Conservation (phyloP, 2,113 vertebrate genomes). For the Tonatia bakeri region DNA sequence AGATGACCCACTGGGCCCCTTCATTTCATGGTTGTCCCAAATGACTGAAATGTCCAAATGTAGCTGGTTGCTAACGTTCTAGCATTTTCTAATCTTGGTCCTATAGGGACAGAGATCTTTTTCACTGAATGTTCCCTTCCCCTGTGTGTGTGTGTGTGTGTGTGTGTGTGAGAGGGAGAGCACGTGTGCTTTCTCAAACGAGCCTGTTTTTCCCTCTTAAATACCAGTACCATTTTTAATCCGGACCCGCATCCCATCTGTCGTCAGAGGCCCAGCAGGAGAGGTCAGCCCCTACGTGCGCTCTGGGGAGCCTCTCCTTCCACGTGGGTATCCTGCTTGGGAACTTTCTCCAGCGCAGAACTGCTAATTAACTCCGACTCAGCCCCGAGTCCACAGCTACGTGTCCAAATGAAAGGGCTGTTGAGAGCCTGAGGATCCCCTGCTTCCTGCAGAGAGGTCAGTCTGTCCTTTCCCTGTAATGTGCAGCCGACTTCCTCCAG, state of each 20-base stretch:
- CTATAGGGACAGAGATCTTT: not conserved
- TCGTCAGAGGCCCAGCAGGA: slow-evolving; percentile 50
- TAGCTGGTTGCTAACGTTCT: not conserved
- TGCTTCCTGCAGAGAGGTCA: slow-evolving; percentile 56
- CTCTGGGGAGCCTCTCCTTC: not conserved
- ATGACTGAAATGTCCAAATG: not conserved
- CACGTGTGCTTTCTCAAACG: slow-evolving; percentile 1
- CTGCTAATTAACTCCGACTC: slow-evolving; percentile 28
- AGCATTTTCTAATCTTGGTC: not conserved
- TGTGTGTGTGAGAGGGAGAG: not conserved
- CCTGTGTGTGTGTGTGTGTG: not conserved
- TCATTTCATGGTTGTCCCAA: not conserved
- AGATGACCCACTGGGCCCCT: not conserved
- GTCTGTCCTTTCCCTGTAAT: slow-evolving; percentile 17
- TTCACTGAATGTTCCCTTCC: not conserved
- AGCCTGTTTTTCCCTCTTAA: slow-evolving; percentile 26
- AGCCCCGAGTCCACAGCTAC: slow-evolving; percentile 42
- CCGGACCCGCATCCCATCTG: not conserved
- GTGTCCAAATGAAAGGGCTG: slow-evolving; percentile 41
- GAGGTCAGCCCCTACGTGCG: slow-evolving; percentile 36
- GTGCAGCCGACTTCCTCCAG: slow-evolving; percentile 47
- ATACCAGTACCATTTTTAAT: not conserved
- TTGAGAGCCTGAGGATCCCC: not conserved
- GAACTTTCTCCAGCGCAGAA: not conserved
- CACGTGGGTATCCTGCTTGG: slow-evolving; percentile 47